These are phyloP conservation scores for Chitala chitala DNA, from an alignment of 2,113 vertebrate genomes.

Conservation along the genomic window DNA sequence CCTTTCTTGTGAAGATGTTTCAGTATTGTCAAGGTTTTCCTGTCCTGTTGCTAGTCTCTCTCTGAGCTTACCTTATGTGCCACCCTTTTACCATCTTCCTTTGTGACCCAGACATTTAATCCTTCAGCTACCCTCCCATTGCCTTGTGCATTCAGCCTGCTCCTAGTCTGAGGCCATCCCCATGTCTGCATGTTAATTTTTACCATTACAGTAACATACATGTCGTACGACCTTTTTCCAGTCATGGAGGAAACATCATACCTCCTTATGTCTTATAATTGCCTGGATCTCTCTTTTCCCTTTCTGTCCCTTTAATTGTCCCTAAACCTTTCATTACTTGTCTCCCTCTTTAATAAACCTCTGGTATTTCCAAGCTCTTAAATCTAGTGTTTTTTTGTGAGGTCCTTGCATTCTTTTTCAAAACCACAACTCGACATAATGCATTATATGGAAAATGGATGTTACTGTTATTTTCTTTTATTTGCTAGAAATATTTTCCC, in stretches of 20 bases:
- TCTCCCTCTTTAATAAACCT: slow-evolving; percentile 31
- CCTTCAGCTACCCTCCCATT: not conserved
- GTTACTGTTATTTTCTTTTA: slow-evolving; percentile 25
- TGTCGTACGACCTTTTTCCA: not conserved
- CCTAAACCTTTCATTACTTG: not conserved
- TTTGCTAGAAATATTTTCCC: slow-evolving; percentile 36
- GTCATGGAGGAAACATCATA: not conserved
- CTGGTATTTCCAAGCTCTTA: slow-evolving; percentile 32
- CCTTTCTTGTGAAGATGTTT: not conserved
- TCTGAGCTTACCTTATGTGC: no score
- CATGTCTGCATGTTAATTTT: not conserved
- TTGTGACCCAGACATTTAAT: not conserved
- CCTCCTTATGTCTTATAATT: no score
- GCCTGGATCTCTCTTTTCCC: not conserved
- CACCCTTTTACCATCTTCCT: no score
- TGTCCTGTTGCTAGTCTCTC: not conserved
- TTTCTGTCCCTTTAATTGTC: not conserved
- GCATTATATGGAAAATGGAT: slow-evolving; percentile 34
- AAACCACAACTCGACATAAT: slow-evolving; percentile 29
- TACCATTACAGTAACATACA: not conserved
- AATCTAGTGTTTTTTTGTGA: slow-evolving; percentile 24
- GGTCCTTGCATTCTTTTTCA: slow-evolving; percentile 28
- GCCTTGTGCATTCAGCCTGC: not conserved
- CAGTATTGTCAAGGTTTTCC: not conserved
- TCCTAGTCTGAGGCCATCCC: not conserved